Percentiles rank a stretch among this genome's conserved stretches.
Conservation (phyloP, 2,113 vertebrate genomes). For the Sinocyclocheilus anophthalmus region DNA sequence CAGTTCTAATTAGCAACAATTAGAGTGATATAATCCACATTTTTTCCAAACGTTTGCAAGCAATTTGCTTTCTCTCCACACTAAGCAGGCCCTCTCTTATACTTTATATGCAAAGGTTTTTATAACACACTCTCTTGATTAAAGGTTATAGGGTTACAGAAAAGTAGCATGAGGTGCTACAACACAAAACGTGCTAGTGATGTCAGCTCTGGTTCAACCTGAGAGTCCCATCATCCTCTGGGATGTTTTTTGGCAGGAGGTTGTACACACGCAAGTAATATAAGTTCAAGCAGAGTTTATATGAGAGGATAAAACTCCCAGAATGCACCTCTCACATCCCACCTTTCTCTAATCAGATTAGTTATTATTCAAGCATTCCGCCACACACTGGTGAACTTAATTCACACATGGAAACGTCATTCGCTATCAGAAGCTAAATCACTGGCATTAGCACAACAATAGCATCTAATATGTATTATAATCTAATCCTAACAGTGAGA, state of each 20-base stretch:
- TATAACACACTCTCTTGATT: slow-evolving; percentile 16
- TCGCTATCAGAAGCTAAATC: slow-evolving; percentile 22
- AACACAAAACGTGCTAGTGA: slow-evolving; percentile 24
- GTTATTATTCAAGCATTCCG: slow-evolving; percentile 27
- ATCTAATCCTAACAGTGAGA: slow-evolving; percentile 2
- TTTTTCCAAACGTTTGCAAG: slow-evolving; percentile 15
- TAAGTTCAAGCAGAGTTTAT: slow-evolving; percentile 38
- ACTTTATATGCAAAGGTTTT: neutral
- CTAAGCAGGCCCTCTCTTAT: neutral
- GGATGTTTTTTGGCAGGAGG: slow-evolving; percentile 30
- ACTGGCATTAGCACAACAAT: neutral
- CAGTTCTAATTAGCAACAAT: slow-evolving; percentile 25
- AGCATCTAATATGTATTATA: slow-evolving; percentile 17
- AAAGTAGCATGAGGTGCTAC: neutral
- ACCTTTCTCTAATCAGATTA: slow-evolving; percentile 36
- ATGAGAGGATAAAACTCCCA: slow-evolving; percentile 8
- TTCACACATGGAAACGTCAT: slow-evolving; percentile 21
- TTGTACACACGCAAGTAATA: neutral
- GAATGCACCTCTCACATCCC: slow-evolving; percentile 29
- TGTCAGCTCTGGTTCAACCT: slow-evolving; percentile 37
- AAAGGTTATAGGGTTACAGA: slow-evolving; percentile 25
- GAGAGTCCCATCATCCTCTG: slow-evolving; percentile 32
- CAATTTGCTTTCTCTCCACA: slow-evolving; percentile 9
- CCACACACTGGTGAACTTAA: slow-evolving; percentile 2
- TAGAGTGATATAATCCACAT: slow-evolving; percentile 27